Base-by-base conservation (phyloP, 2,888 invertebrate genomes). In the Drosophila greeni region DNA sequence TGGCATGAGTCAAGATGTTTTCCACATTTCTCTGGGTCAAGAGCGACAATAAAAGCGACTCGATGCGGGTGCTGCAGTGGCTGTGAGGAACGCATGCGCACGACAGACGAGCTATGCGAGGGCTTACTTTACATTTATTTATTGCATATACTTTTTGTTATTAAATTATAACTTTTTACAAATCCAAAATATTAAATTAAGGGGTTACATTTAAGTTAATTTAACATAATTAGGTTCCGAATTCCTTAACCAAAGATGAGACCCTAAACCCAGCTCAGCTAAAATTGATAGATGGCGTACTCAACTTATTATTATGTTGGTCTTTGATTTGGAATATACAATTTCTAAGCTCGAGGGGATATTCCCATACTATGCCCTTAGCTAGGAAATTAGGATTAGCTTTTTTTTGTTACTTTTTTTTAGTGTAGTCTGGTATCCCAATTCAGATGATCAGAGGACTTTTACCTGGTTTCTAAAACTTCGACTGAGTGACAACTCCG, bases 1-100 rank as follows among this genome's bases (percentile, higher is more conserved):
- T 29, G n/a, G 20, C 33, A 29, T 56, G 57, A 54, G 29, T 53
- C 49, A 51, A 73, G 61, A 34, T 53, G 57, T 67, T 72, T 73
- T 76, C 82, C 75, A 75, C 82, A 84, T 70, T 76, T 60, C 74
- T 68, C 75, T 82, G 73, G 82, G 76, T 84, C 79, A 81, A 81
- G 70, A 71, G 67, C 81, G 70, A 68, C 60, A 69, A 48, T 66
- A 59, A 65, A 53, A 61, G 68, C 64, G 70, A 66, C 68, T 54
- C 45, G 49, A 26, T 52, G 70, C 64, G 54, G 70, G 62, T 60
- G 66, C 37, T 42, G 59, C 59, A 54, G 69, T 53, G 49, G 14
- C 3, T 55, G n/a, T 51, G 53, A 57, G 31, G 40, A 61, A 53
- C 59, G 59, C 62, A 61, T 60, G 49, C 47, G 52, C 45, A 34